These are phyloP conservation scores for Tragelaphus scriptus DNA, from an alignment of 2,113 vertebrate genomes.

Conservation along the genomic window DNA sequence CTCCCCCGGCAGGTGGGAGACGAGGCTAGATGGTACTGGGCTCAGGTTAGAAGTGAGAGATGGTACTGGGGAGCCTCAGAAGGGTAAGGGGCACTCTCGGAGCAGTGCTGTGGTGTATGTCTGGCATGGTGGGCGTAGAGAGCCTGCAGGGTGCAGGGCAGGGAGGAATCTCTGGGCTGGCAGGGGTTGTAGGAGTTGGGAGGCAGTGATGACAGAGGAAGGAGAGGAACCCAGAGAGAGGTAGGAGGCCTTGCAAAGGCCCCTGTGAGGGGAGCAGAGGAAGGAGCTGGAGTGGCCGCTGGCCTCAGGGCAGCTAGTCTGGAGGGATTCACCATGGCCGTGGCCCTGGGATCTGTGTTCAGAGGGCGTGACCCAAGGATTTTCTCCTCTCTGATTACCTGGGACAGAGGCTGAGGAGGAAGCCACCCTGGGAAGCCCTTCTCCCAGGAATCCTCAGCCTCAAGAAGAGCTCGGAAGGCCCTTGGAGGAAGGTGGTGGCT, in stretches of 20 bases:
- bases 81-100: neutral
- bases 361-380: neutral
- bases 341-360: neutral
- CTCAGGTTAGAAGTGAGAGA: neutral
- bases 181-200: neutral
- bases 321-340: neutral
- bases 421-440: neutral
- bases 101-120: neutral
- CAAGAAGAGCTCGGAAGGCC: neutral
- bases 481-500: fast-evolving
- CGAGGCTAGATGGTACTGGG: neutral
- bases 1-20: neutral
- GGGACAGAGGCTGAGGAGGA: neutral
- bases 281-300: neutral
- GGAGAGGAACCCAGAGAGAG: neutral
- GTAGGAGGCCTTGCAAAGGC: neutral
- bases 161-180: neutral
- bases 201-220: neutral
- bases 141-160: neutral
- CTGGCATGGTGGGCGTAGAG: neutral
- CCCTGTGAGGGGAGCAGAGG: too few species aligned
- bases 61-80: neutral
- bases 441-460: neutral
- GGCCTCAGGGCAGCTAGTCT: neutral
- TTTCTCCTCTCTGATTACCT: neutral